phyloP scores from a whole-genome alignment of 2,797 vertebrate genomes.

The Cuniculus paca region DNA sequence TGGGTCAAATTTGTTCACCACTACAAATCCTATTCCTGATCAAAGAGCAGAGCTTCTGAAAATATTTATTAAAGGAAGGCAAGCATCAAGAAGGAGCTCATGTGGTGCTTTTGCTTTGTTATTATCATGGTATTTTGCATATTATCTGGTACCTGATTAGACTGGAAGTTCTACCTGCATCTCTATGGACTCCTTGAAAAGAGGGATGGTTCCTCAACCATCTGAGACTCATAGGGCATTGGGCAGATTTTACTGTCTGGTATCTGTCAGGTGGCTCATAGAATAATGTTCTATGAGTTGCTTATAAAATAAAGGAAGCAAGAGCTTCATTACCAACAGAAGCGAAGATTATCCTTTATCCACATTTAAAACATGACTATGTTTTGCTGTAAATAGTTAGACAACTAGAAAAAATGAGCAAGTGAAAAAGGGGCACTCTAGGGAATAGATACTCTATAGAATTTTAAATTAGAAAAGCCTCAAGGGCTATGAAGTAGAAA shows the following conservation, averaged over 20 bases:
- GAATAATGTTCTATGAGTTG: background rate
- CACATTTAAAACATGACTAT: slow-evolving; percentile 8
- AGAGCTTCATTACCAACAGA: background rate
- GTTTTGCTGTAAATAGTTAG: slow-evolving; percentile 37
- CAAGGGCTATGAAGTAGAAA: background rate
- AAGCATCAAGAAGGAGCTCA: background rate
- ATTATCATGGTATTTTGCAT: background rate
- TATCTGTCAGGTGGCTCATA: background rate
- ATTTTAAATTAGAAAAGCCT: slow-evolving; percentile 21
- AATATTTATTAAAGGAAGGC: slow-evolving; percentile 16
- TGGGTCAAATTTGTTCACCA: background rate
- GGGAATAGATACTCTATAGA: background rate
- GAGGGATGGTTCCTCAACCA: background rate
- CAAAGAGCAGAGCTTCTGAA: background rate
- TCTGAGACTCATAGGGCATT: background rate
- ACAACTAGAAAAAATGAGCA: slow-evolving; percentile 51
- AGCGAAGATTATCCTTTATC: slow-evolving; percentile 5
- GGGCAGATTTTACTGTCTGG: background rate
- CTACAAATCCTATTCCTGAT: background rate
- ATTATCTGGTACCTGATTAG: background rate
- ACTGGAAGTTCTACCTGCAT: background rate
- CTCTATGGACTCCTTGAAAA: background rate
- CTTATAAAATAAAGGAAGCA: background rate
- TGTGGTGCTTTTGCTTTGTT: background rate
- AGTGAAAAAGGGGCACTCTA: background rate